These are phyloP conservation scores for Drosophila seguyi DNA, from an alignment of 1,140 invertebrate species.

Conservation along the genomic window DNA sequence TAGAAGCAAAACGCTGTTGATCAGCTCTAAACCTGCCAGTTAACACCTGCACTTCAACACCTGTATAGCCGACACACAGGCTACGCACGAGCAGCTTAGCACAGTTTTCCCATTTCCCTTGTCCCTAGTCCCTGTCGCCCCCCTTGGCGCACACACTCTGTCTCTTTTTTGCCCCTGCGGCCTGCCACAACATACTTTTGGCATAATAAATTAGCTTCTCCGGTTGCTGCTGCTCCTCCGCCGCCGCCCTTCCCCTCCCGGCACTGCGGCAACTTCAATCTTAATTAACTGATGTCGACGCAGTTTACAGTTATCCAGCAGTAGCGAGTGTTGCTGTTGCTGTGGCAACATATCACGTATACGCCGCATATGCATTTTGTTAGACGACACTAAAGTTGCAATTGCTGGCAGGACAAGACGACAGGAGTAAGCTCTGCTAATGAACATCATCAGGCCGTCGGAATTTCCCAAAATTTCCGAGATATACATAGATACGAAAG, in stretches of 20 bases:
- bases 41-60: conserved; percentile 69
- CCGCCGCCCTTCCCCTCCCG: conserved; percentile 11
- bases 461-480: background rate
- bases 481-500: conserved; percentile 4
- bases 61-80: conserved; percentile 10
- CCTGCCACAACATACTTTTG: conserved; percentile 63
- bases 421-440: conserved; percentile 13
- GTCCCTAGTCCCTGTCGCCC: background rate
- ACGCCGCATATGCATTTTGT: conserved; percentile 58
- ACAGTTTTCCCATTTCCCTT: conserved; percentile 35
- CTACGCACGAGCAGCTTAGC: conserved; percentile 31
- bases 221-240: conserved; percentile 33
- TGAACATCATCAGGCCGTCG: conserved; percentile 2
- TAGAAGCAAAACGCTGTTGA: conserved; percentile 25
- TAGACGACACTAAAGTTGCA: conserved; percentile 20
- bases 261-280: conserved; percentile 78
- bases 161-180: conserved; percentile 39
- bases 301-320: conserved; percentile 69
- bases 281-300: conserved; percentile 78
- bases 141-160: background rate
- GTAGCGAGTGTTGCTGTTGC: conserved; percentile 12
- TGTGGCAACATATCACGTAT: conserved; percentile 57
- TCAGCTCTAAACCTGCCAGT: conserved; percentile 51
- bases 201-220: conserved; percentile 76
- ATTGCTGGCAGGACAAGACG: conserved; percentile 1